Evolutionary conservation across 2,797 vertebrate genomes (phyloP).

Genomic region (Ataeniobius toweri): DNA sequence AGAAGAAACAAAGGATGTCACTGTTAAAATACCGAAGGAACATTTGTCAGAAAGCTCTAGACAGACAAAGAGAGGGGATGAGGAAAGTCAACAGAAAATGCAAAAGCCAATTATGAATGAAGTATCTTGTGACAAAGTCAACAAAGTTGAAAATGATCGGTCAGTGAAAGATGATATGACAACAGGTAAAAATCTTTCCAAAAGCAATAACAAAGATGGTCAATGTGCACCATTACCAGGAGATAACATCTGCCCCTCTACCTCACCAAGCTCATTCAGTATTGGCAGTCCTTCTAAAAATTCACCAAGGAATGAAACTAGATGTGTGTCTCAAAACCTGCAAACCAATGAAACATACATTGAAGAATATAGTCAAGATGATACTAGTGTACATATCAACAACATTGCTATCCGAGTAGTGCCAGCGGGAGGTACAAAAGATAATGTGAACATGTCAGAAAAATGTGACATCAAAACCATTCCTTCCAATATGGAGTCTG

Average conservation of each 20-base stretch:
- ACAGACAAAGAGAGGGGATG: conserved; percentile 26
- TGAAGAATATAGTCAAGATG: conserved; percentile 27
- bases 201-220: conserved; percentile 19
- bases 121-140: neutral
- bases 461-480: conserved; percentile 17
- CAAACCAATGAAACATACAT: conserved; percentile 12
- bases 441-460: conserved; percentile 22
- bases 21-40: conserved; percentile 30
- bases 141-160: conserved; percentile 17
- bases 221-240: conserved; percentile 21
- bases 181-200: conserved; percentile 24
- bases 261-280: conserved; percentile 10
- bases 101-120: conserved; percentile 25
- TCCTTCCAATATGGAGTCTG: conserved; percentile 6
- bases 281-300: conserved; percentile 15
- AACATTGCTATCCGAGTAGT: conserved; percentile 65
- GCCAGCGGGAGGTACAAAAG: conserved; percentile 27
- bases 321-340: conserved; percentile 3
- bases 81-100: conserved; percentile 13
- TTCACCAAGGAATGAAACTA: conserved; percentile 27
- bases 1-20: conserved; percentile 37
- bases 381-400: conserved; percentile 56
- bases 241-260: conserved; percentile 25
- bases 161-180: conserved; percentile 30
- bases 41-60: conserved; percentile 12